Percentiles rank a stretch among this genome's conserved stretches.
Evolutionary conservation across 2,888 invertebrate genomes (phyloP).

Genomic region (Lepas anatifera): DNA sequence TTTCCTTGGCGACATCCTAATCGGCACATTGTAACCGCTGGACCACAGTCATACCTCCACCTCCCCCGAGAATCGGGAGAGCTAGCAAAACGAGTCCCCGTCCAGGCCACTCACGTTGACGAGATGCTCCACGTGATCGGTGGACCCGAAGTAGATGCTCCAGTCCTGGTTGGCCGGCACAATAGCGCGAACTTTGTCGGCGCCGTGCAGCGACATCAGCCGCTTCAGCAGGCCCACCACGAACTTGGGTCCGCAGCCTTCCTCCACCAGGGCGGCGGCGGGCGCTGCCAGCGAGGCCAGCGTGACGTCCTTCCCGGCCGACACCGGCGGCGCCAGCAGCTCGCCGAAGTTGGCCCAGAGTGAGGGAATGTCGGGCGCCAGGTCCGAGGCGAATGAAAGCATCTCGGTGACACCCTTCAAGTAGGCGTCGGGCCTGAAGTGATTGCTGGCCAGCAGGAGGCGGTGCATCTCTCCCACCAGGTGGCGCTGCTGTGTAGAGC

Average conservation of each 20-base stretch:
- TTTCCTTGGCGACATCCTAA: too few species aligned
- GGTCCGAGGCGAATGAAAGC: background rate
- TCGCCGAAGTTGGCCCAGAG: conserved; percentile 3
- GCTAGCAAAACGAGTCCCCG: too few species aligned
- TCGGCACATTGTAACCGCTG: too few species aligned
- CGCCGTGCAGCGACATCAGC: conserved; percentile 4
- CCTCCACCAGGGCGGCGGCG: background rate
- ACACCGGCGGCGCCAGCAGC: background rate
- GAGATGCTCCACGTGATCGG: background rate
- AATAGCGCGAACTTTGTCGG: background rate
- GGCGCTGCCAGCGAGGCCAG: background rate
- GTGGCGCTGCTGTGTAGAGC: background rate
- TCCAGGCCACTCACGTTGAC: background rate
- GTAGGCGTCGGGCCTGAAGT: background rate
- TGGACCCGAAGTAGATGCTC: background rate
- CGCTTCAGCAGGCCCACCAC: background rate
- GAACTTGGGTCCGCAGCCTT: background rate
- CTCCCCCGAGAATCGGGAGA: too few species aligned
- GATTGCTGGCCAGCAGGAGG: background rate
- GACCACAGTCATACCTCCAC: too few species aligned
- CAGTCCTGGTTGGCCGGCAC: background rate
- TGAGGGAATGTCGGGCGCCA: background rate
- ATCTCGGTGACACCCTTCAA: background rate
- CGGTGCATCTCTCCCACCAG: background rate
- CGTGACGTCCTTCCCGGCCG: background rate